These are phyloP conservation scores for Diplazon laetatorius DNA, from an alignment of 2,888 invertebrate genomes.

Conservation along the genomic window DNA sequence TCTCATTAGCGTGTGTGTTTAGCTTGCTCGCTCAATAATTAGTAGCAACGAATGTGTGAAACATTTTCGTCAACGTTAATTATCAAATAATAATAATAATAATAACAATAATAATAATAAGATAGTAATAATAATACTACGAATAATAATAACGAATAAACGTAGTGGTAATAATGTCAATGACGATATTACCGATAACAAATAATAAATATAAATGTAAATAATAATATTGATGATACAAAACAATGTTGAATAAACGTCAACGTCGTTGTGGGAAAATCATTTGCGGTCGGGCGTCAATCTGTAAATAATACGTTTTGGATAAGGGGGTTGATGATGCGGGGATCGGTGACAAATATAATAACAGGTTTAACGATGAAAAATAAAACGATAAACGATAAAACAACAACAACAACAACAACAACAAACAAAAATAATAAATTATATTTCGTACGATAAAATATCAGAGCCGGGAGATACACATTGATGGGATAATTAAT, in stretches of 20 bases:
- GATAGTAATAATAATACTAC: too few species aligned
- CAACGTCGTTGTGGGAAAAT: too few species aligned
- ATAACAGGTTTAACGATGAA: neutral
- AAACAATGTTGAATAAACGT: neutral
- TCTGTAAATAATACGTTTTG: conserved; percentile 30
- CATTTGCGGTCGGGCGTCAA: neutral
- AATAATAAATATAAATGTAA: neutral
- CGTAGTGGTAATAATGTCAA: too few species aligned
- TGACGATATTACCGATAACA: neutral
- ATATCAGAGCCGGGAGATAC: conserved; percentile 27
- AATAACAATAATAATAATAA: neutral
- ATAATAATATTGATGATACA: too few species aligned
- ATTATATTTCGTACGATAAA: conserved; percentile 58
- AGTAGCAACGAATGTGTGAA: neutral
- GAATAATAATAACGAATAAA: neutral
- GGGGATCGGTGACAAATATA: conserved; percentile 46
- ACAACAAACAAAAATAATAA: conserved; percentile 56
- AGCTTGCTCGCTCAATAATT: neutral
- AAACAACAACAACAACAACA: too few species aligned
- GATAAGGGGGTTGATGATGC: conserved; percentile 2
- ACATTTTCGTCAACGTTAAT: neutral
- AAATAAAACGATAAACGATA: conserved; percentile 46
- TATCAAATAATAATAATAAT: neutral
- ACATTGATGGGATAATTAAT: conserved; percentile 53
- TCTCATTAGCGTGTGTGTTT: conserved; percentile 19